phyloP scores from a whole-genome alignment of 2,888 invertebrate species.

The Siphonodentalium dalli region DNA sequence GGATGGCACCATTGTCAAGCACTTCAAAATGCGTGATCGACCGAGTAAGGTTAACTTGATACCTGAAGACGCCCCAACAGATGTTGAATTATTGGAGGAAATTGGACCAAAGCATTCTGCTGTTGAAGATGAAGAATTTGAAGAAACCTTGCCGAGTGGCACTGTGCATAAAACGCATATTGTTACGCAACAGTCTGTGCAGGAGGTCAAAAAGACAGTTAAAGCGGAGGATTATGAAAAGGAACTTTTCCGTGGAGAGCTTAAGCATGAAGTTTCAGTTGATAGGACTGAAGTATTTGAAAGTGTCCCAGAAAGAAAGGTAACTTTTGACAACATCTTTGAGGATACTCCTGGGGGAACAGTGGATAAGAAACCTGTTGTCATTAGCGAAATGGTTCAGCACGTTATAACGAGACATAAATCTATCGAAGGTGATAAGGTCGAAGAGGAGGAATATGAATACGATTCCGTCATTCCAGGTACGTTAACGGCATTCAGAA shows the following conservation, averaged over 20 bases:
- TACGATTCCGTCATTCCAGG: constrained; percentile 53
- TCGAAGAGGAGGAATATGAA: constrained; percentile 41
- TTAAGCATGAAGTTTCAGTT: constrained; percentile 38
- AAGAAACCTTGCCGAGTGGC: constrained; percentile 52
- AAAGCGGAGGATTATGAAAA: constrained; percentile 42
- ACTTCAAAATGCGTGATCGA: constrained; percentile 34
- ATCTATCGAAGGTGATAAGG: constrained; percentile 42
- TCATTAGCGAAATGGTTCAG: constrained; percentile 53
- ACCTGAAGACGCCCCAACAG: constrained; percentile 26
- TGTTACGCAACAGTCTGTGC: constrained; percentile 40
- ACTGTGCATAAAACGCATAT: constrained; percentile 45
- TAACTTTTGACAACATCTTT: too few relatives aligned
- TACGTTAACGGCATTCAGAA: constrained; percentile 48
- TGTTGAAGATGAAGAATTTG: constrained; percentile 41
- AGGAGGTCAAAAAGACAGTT: constrained; percentile 37
- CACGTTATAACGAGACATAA: constrained; percentile 45
- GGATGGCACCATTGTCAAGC: constrained; percentile 52
- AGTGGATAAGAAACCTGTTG: constrained; percentile 43
- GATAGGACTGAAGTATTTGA: too few relatives aligned
- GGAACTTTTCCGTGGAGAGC: constrained; percentile 38
- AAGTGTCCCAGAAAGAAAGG: too few relatives aligned
- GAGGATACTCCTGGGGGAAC: too few relatives aligned
- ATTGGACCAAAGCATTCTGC: constrained; percentile 41
- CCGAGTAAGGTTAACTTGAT: constrained; percentile 34
- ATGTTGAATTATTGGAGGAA: constrained; percentile 36